Conservation (phyloP, 2,888 invertebrate species). For the Eristalis pertinax region DNA sequence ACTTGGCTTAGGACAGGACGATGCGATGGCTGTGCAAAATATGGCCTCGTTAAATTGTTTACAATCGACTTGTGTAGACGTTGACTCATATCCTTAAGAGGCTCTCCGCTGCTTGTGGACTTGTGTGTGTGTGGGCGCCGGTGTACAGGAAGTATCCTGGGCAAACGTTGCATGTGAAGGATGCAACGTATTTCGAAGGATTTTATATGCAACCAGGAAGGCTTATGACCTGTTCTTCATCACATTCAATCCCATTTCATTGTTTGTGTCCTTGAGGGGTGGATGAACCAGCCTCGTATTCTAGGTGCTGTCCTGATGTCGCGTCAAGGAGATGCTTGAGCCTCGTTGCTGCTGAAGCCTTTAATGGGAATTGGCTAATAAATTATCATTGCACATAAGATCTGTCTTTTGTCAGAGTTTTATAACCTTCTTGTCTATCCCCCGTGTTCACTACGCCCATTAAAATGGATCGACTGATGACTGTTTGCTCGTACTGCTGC, state of each 20-base stretch:
- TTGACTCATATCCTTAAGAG: not conserved
- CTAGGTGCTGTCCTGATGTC: not conserved
- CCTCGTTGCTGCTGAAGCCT: not conserved
- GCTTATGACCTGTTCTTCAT: not conserved
- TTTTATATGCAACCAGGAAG: not conserved
- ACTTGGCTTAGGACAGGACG: not conserved
- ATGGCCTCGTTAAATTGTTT: conserved; percentile 1
- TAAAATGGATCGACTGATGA: not conserved
- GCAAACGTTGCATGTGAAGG: not conserved
- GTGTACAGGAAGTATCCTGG: not conserved
- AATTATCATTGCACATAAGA: not conserved
- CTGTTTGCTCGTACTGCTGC: no score
- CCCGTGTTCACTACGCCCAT: not conserved
- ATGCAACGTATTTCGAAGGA: not conserved
- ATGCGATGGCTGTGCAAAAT: not conserved
- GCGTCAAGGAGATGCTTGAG: not conserved
- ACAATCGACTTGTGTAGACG: not conserved
- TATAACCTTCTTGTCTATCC: not conserved
- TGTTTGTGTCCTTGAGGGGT: not conserved
- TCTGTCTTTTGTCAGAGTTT: not conserved
- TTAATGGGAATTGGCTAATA: not conserved
- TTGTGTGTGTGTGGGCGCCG: not conserved
- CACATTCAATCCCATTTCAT: not conserved
- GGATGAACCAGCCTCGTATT: not conserved
- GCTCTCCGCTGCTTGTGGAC: not conserved